Conservation (phyloP, 2,888 invertebrate genomes). For the Uropetala carovei region DNA sequence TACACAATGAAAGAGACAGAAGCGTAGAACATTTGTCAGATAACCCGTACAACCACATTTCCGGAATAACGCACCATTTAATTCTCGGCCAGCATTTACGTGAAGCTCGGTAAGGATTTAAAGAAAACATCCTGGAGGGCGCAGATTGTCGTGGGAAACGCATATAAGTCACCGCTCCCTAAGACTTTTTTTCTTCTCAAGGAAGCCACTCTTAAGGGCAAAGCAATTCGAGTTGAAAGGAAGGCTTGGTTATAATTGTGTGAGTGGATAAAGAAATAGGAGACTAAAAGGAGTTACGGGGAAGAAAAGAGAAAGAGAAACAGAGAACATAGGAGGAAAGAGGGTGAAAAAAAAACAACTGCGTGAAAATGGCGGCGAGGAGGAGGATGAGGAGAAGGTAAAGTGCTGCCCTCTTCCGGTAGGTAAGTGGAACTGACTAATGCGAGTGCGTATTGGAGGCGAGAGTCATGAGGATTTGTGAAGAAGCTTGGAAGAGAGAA, state of each 20-base stretch:
- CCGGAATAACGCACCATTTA: too few species aligned
- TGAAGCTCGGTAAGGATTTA: too few species aligned
- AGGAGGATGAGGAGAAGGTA: neutral
- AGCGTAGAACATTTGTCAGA: too few species aligned
- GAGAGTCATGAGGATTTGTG: neutral
- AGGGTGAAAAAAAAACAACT: too few species aligned
- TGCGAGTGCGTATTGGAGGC: neutral
- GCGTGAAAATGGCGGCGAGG: neutral
- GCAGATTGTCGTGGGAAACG: neutral
- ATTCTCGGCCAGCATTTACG: too few species aligned
- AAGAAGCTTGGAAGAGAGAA: neutral
- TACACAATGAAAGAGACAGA: too few species aligned
- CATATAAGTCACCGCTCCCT: neutral
- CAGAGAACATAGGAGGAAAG: too few species aligned
- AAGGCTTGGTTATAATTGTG: neutral
- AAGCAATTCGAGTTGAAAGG: constrained; percentile 17
- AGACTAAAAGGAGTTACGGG: too few species aligned
- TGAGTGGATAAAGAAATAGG: neutral
- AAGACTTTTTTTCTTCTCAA: neutral
- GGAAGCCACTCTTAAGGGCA: constrained; percentile 3
- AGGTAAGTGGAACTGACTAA: constrained; percentile 14
- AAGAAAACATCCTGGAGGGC: neutral
- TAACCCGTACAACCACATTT: too few species aligned
- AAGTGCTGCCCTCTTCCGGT: constrained; percentile 28
- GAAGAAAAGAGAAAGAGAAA: neutral